Evolutionary conservation across 2,113 vertebrate genomes (phyloP).

Genomic region (Orthonyx spaldingii): DNA sequence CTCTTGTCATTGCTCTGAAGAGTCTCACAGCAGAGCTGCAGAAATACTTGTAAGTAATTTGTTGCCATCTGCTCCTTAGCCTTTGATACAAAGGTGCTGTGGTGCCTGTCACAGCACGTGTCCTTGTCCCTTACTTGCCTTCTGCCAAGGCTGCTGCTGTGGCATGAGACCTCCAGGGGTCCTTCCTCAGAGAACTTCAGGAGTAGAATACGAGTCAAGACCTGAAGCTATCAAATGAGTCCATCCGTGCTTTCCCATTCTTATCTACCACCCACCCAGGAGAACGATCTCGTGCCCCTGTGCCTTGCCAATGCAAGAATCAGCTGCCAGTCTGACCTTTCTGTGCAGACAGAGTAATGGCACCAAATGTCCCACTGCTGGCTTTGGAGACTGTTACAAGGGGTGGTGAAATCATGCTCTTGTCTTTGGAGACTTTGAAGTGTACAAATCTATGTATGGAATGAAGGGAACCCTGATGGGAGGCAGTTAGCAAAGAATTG

Average conservation of each 20-base stretch:
- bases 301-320: background rate
- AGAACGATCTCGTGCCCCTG: fast-evolving
- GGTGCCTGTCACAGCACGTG: fast-evolving
- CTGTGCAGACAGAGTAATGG: background rate
- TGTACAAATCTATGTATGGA: background rate
- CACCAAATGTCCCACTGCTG: background rate
- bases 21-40: background rate
- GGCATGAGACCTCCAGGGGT: background rate
- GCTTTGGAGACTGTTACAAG: background rate
- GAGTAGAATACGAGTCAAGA: background rate
- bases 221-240: background rate
- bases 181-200: background rate
- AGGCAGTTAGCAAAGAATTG: background rate
- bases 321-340: background rate
- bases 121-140: background rate
- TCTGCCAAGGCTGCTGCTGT: background rate
- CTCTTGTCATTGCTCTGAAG: background rate
- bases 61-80: background rate
- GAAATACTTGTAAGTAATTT: background rate
- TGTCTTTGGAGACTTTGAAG: background rate
- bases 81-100: background rate
- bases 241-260: background rate
- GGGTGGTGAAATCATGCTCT: background rate
- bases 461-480: background rate
- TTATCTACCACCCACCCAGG: background rate